phyloP scores from a whole-genome alignment of 2,888 invertebrate species.

The Conus canariensis region DNA sequence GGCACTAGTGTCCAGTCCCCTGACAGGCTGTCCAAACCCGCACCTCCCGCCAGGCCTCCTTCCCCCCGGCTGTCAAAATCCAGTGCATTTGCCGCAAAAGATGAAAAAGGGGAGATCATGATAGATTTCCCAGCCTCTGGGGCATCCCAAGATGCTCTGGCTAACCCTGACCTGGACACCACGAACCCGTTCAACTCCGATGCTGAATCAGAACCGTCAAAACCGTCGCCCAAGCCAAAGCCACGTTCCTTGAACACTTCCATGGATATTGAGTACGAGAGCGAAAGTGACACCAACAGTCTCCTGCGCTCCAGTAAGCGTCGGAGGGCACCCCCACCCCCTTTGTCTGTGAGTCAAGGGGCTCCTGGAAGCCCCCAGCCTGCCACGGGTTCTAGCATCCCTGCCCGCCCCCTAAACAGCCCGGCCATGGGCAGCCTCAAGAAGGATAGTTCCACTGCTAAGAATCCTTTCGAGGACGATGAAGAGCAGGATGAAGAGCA shows the following conservation, averaged over 20 bases:
- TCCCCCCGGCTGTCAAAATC: slow-evolving; percentile 51
- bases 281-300: slow-evolving; percentile 40
- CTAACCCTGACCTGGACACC: slow-evolving; percentile 6
- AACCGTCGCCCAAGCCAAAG: slow-evolving; percentile 23
- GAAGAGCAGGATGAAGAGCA: slow-evolving; percentile 45
- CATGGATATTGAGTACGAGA: slow-evolving; percentile 38
- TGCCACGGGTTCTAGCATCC: background rate
- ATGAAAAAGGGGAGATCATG: slow-evolving; percentile 37
- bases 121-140: slow-evolving; percentile 41
- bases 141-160: background rate
- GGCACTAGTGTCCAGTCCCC: background rate
- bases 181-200: slow-evolving; percentile 30
- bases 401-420: slow-evolving; percentile 5
- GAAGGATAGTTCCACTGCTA: background rate
- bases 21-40: background rate
- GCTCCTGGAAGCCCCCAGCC: background rate
- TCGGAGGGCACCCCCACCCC: slow-evolving; percentile 33
- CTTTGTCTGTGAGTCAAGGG: slow-evolving; percentile 1
- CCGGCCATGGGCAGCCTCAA: background rate
- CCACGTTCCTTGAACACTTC: slow-evolving; percentile 42
- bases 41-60: slow-evolving; percentile 51
- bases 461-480: slow-evolving; percentile 50
- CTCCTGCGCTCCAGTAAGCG: slow-evolving; percentile 40
- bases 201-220: background rate
- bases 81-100: slow-evolving; percentile 36